Conservation (phyloP, 2,797 vertebrate genomes). For the Halcyon leucocephala region DNA sequence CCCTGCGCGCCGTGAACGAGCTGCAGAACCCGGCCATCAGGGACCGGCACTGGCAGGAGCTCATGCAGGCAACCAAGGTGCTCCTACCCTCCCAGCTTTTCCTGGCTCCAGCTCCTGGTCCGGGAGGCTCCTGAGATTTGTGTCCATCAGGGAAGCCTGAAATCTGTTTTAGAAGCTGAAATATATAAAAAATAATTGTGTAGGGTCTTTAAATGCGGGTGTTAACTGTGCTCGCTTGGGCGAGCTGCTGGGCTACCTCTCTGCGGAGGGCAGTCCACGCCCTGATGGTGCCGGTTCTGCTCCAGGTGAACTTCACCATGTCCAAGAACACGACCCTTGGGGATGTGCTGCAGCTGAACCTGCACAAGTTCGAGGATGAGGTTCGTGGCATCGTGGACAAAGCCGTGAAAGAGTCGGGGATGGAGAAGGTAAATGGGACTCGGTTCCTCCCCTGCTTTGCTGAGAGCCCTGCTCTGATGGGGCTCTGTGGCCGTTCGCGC, state of each 20-base stretch:
- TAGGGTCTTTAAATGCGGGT: fast-evolving
- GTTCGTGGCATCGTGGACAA: slow-evolving; percentile 79
- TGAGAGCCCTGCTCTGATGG: background rate
- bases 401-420: slow-evolving; percentile 76
- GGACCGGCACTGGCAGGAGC: slow-evolving; percentile 81
- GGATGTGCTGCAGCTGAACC: slow-evolving; percentile 76
- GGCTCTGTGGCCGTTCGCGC: background rate
- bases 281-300: fast-evolving
- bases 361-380: slow-evolving; percentile 78
- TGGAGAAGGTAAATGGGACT: slow-evolving; percentile 75
- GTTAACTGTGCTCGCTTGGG: fast-evolving
- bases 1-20: slow-evolving; percentile 73
- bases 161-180: background rate
- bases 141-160: background rate
- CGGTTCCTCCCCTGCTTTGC: background rate
- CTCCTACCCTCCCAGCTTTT: background rate
- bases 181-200: background rate
- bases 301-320: slow-evolving; percentile 79
- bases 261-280: fast-evolving
- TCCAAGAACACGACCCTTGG: slow-evolving; percentile 73
- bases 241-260: background rate
- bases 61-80: slow-evolving; percentile 80
- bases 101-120: background rate
- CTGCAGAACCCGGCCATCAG: slow-evolving; percentile 81
- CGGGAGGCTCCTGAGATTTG: background rate